Evolutionary conservation across 2,888 invertebrate genomes (phyloP).

Genomic region (Erannis defoliaria): DNA sequence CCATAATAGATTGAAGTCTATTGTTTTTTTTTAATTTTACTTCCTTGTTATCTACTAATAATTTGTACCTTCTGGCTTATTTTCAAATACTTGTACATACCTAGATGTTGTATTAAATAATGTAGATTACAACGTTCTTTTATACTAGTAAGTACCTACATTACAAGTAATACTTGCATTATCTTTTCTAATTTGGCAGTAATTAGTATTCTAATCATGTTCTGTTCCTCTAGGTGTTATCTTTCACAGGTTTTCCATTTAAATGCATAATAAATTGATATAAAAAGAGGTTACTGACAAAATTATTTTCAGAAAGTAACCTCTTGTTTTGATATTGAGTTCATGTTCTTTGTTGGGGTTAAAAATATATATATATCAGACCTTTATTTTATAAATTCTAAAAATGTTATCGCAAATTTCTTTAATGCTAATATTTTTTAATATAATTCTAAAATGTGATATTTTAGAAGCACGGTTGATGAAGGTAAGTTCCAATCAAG

Average conservation of each 20-base stretch:
- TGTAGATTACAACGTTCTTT: no score
- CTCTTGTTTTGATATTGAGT: neutral
- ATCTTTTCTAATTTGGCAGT: neutral
- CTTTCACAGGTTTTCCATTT: neutral
- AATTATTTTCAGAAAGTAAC: neutral
- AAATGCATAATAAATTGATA: neutral
- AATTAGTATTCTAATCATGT: neutral
- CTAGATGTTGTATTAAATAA: no score
- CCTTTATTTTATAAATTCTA: neutral
- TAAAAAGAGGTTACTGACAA: neutral
- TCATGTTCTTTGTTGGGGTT: neutral
- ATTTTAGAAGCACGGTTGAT: neutral
- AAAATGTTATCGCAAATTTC: neutral
- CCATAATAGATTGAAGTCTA: no score
- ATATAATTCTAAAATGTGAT: neutral
- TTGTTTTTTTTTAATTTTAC: no score
- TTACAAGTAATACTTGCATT: no score
- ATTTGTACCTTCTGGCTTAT: no score
- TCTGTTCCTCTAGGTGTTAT: neutral
- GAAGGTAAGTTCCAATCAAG: no score
- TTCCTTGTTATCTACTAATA: no score
- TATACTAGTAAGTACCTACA: no score
- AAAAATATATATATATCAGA: neutral
- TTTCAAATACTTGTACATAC: no score
- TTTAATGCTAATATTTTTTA: neutral